phyloP scores from a whole-genome alignment of 2,797 vertebrate genomes.

The Brotula barbata region DNA sequence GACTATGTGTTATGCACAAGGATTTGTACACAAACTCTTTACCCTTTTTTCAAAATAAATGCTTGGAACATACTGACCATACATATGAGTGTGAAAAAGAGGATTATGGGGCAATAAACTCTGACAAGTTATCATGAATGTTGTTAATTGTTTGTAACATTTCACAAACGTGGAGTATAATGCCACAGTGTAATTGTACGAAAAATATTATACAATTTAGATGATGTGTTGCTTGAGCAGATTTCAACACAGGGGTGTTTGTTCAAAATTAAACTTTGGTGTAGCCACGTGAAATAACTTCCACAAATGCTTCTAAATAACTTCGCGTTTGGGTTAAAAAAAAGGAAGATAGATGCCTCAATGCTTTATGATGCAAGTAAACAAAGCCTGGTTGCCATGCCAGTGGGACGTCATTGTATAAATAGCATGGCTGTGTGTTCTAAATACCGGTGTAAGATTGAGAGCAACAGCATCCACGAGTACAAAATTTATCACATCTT shows the following conservation, averaged over 20 bases:
- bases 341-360: constrained; percentile 41
- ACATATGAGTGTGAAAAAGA: too few relatives aligned
- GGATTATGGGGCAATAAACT: too few relatives aligned
- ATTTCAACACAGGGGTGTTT: constrained; percentile 17
- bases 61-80: too few relatives aligned
- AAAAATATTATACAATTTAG: too few relatives aligned
- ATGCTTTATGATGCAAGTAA: constrained; percentile 61
- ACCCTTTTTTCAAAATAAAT: too few relatives aligned
- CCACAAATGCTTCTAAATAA: constrained; percentile 45
- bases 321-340: constrained; percentile 3
- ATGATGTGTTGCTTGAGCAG: too few relatives aligned
- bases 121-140: too few relatives aligned
- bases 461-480: background rate
- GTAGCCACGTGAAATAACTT: constrained; percentile 32
- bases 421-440: constrained; percentile 70
- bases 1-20: too few relatives aligned
- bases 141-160: too few relatives aligned
- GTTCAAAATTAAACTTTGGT: constrained; percentile 37
- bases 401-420: constrained; percentile 56
- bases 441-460: constrained; percentile 54
- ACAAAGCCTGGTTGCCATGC: constrained; percentile 71
- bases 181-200: too few relatives aligned
- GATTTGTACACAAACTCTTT: too few relatives aligned
- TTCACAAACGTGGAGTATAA: too few relatives aligned
- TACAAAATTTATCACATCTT: background rate